Evolutionary conservation across 2,888 invertebrate species (phyloP).

Genomic region (Dryadula phaetusa): DNA sequence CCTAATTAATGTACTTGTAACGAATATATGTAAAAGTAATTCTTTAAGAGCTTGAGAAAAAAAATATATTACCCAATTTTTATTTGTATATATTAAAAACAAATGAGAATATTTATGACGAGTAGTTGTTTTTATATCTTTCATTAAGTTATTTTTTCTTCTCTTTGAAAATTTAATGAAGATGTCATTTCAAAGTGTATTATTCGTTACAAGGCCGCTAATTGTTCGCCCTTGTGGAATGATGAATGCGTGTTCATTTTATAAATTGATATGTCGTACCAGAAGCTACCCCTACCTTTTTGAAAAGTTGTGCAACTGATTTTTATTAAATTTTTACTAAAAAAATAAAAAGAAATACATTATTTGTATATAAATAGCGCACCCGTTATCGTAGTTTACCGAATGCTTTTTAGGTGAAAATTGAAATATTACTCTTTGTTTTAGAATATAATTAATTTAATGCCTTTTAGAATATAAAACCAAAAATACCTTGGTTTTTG

Average conservation of each 20-base stretch:
- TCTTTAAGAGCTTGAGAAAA: neutral
- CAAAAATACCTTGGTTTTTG: too few species aligned
- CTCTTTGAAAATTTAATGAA: neutral
- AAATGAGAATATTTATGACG: neutral
- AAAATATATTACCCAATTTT: neutral
- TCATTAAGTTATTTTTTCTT: neutral
- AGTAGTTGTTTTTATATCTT: neutral
- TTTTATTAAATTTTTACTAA: neutral
- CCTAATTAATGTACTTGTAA: slow-evolving; percentile 20
- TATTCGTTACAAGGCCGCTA: slow-evolving; percentile 33
- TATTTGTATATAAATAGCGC: slow-evolving; percentile 13
- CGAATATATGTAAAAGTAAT: slow-evolving; percentile 33
- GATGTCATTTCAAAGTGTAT: neutral
- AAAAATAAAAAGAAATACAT: too few species aligned
- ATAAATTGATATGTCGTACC: slow-evolving; percentile 16
- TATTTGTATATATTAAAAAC: neutral
- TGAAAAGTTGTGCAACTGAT: neutral
- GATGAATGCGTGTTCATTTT: slow-evolving; percentile 57
- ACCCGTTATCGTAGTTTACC: neutral
- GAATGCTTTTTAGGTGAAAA: slow-evolving; percentile 7
- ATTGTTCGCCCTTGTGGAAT: slow-evolving; percentile 52
- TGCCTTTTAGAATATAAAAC: neutral
- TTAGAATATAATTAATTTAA: neutral
- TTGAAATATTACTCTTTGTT: neutral
- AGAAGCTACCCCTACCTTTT: slow-evolving; percentile 9